Percentiles rank a stretch among this genome's conserved stretches.
Evolutionary conservation across 2,797 vertebrate genomes (phyloP).

Genomic region (Schizopygopsis pylzovi): DNA sequence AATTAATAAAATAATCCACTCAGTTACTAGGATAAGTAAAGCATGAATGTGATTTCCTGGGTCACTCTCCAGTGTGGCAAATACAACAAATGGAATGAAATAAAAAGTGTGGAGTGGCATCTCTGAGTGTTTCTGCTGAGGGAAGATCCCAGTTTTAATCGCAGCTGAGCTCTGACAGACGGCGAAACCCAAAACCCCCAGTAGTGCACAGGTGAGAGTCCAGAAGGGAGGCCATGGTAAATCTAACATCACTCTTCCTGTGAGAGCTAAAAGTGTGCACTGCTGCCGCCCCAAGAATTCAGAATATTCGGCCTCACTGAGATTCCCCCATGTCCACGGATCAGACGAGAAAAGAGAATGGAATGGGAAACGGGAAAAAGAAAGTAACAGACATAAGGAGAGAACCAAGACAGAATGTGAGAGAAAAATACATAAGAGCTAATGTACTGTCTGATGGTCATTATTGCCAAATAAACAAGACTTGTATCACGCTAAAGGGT

Average conservation of each 20-base stretch:
- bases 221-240: conserved; percentile 46
- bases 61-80: conserved; percentile 61
- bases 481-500: background rate
- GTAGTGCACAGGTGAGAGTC: conserved; percentile 67
- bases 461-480: background rate
- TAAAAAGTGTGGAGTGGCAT: conserved; percentile 70
- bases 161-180: conserved; percentile 59
- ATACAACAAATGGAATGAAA: conserved; percentile 67
- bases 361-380: background rate
- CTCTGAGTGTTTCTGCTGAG: conserved; percentile 65
- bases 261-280: conserved; percentile 62
- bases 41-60: conserved; percentile 23
- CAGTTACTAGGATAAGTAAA: background rate
- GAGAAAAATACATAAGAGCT: background rate
- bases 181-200: conserved; percentile 71
- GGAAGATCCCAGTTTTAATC: conserved; percentile 63
- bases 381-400: background rate
- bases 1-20: background rate
- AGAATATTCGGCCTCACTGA: conserved; percentile 23
- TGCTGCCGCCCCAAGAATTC: conserved; percentile 63
- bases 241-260: conserved; percentile 56
- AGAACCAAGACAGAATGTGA: background rate
- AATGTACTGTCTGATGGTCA: background rate
- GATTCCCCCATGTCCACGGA: background rate
- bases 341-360: conserved; percentile 7